These are phyloP conservation scores for Phataginus tetradactyla DNA, from an alignment of 2,797 vertebrate species.

Conservation along the genomic window DNA sequence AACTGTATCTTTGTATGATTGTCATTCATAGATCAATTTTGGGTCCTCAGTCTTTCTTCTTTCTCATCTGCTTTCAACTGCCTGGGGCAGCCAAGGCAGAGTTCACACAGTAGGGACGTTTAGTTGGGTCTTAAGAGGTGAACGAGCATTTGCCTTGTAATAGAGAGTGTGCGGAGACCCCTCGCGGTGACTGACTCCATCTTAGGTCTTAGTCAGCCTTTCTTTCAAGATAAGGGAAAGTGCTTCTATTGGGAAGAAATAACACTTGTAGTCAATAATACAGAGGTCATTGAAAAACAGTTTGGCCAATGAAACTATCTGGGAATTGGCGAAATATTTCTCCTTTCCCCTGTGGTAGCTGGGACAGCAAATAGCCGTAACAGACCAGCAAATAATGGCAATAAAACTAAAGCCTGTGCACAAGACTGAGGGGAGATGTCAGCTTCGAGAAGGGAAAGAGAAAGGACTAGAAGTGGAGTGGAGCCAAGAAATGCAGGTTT, in stretches of 20 bases:
- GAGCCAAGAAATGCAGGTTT: conserved; percentile 43
- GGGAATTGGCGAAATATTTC: conserved; percentile 79
- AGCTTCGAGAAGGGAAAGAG: conserved; percentile 47
- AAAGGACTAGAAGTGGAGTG: not conserved
- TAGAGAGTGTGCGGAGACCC: not conserved
- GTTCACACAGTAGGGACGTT: not conserved
- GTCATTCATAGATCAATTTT: not conserved
- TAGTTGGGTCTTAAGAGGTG: not conserved
- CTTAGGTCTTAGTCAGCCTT: not conserved
- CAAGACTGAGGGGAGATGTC: conserved; percentile 61
- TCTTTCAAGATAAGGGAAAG: conserved; percentile 38
- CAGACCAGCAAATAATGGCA: conserved; percentile 72
- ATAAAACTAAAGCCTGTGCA: conserved; percentile 60
- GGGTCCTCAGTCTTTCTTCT: not conserved
- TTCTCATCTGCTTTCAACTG: conserved; percentile 5
- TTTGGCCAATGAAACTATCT: conserved; percentile 75
- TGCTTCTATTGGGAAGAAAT: conserved; percentile 69
- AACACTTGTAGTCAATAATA: conserved; percentile 77
- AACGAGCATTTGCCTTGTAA: not conserved
- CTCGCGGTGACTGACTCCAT: not conserved
- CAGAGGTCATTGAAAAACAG: conserved; percentile 74
- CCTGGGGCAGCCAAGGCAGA: not conserved
- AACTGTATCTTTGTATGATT: not conserved
- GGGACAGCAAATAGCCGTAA: conserved; percentile 74
- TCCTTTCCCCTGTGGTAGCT: conserved; percentile 77